Evolutionary conservation across 1,140 invertebrate genomes (phyloP), one percentile per base, ranked within the genome.

Genomic region (Hycleus cichorii): DNA sequence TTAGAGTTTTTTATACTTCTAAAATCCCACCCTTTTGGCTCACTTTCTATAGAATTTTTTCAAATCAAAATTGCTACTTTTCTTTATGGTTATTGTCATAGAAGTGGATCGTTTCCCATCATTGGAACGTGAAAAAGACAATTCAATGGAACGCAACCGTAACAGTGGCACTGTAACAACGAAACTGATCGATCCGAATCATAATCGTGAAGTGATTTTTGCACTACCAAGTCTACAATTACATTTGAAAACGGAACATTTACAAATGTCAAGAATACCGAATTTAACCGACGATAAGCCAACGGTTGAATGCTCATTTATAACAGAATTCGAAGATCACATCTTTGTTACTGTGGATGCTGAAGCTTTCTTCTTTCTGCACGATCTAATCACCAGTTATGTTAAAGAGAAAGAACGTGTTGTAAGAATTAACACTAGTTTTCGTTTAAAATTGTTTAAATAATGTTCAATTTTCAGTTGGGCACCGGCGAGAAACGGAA

Each of bases 281-380:
- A 85, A 86, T 65, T 78, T 74, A 69, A 47, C 69, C 90, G 93
- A 88, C 71, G 81, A 84, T 50, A 93, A 92, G 74, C 93, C 94
- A 25, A 78, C 88, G 27, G 93, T 98, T 18, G 89, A 96, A 67
- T 97, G 93, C 78, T 95, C 91, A 75, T 97, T 98, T 74, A 94
- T 97, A 27, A 97, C 95, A 6, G 95, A 98, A 76, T 97, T 98
- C 77, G 93, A 97, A 73, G 94, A 97, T 75, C 95, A 97, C 72
- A 98, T 97, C 66, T 96, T 94, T 75, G 94, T 98, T 53, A 95
- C 95, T 2, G 93, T 97, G 58, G 94, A 97, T 79, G 95, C 95
- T 0, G 95, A 98, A 75, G 92, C 93, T 10, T 97, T 98, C 76
- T 93, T 97, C 75, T 98, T 97, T 73, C 78, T 98, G 42, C 95